Base-by-base conservation (phyloP, 2,888 invertebrate species). In the Eupithecia dodoneata region DNA sequence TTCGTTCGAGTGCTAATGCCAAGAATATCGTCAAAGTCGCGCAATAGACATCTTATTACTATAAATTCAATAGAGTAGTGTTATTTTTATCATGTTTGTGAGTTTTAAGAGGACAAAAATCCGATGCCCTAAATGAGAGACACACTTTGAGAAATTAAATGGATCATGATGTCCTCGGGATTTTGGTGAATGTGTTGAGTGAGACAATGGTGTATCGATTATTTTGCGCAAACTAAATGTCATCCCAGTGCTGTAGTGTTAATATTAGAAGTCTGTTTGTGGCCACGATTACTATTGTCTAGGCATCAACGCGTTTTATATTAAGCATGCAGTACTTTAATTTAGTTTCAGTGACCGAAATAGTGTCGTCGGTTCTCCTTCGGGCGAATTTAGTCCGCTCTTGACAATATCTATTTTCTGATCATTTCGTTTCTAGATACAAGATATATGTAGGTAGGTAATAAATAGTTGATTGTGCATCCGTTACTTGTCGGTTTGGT, bases 141-240 rank as follows among this genome's bases (percentile, higher is more conserved):
- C 30, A 83, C 81, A 84, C 81, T 83, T 83, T 81, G 82, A 79
- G 77, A 79, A 75, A 81, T 82, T 83, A 85, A 85, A 85, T 88
- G 87, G 84, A 86, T 86, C 87, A 85, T 85, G 84, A 90, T 87
- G 86, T 90, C 85, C 87, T 91, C 88, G 85, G 86, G 87, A 89
- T 91, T 93, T 93, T 87, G 87, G 93, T 93, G 92, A 92, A 93
- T 91, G 91, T 94, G 93, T 90, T 93, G 91, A 94, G 94, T 93
- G 91, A 94, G 94, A 94, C 94, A 94, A 94, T 94, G 94, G 94
- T 94, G 92, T 95, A 95, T 95, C 94, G 95, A 95, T 95, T 95
- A 94, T 94, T 95, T 94, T 94, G 91, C 92, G 93, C 92, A 92
- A 92, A 94, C 92, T 93, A 94, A 95, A 95, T 94, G 95, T 95